Conservation (phyloP, 2,113 vertebrate species). For the Promerops cafer region DNA sequence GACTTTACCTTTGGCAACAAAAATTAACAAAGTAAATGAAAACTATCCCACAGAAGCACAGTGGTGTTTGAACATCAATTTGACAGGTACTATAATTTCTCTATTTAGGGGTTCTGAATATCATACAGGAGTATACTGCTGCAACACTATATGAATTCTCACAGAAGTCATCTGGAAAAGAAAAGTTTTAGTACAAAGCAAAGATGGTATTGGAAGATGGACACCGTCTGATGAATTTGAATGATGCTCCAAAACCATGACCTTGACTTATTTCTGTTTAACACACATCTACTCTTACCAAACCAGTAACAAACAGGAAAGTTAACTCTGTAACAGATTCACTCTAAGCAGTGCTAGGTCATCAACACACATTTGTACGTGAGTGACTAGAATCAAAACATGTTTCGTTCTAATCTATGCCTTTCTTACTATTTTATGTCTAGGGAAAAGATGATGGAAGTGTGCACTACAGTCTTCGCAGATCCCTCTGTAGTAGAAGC, state of each 20-base stretch:
- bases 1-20: conserved; percentile 65
- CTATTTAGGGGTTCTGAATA: conserved; percentile 54
- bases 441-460: conserved; percentile 41
- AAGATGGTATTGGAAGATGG: neutral
- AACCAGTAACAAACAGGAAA: conserved; percentile 47
- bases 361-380: conserved; percentile 57
- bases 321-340: conserved; percentile 64
- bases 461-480: conserved; percentile 20
- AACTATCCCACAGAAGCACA: conserved; percentile 65
- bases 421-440: conserved; percentile 55
- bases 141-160: conserved; percentile 39
- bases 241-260: conserved; percentile 45
- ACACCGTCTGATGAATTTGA: conserved; percentile 50
- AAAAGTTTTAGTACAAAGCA: conserved; percentile 60
- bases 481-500: neutral
- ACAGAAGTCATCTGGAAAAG: conserved; percentile 29
- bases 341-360: conserved; percentile 49
- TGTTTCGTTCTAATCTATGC: conserved; percentile 57
- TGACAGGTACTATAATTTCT: conserved; percentile 71
- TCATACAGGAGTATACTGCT: conserved; percentile 37
- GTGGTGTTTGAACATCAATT: conserved; percentile 59
- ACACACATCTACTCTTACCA: conserved; percentile 51
- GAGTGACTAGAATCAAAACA: conserved; percentile 40
- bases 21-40: conserved; percentile 60
- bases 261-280: conserved; percentile 61